Evolutionary conservation across 2,113 vertebrate genomes (phyloP).

Genomic region (Megaleporinus macrocephalus): DNA sequence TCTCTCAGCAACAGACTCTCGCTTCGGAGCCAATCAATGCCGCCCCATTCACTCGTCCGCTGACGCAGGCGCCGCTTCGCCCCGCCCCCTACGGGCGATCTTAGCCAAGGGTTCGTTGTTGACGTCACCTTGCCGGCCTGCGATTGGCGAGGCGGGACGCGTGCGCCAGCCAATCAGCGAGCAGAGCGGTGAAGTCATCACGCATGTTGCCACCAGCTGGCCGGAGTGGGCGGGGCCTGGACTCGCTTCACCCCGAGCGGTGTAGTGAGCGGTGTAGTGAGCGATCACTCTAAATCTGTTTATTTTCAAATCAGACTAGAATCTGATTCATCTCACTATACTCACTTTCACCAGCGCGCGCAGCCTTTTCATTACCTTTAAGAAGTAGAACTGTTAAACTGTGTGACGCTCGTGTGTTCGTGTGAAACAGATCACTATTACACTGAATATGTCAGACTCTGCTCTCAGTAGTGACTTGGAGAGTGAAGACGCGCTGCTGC

Average conservation of each 20-base stretch:
- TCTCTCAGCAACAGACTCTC: slow-evolving; percentile 87
- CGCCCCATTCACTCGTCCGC: slow-evolving; percentile 31
- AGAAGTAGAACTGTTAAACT: too few relatives aligned
- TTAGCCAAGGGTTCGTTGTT: slow-evolving; percentile 64
- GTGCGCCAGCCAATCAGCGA: slow-evolving; percentile 71
- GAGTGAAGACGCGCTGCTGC: too few relatives aligned
- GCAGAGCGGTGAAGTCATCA: slow-evolving; percentile 78
- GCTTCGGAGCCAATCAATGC: slow-evolving; percentile 74
- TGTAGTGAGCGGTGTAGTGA: slow-evolving; percentile 3
- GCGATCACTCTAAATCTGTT: neutral
- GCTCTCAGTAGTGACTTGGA: too few relatives aligned
- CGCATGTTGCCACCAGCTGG: slow-evolving; percentile 87
- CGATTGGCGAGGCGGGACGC: slow-evolving; percentile 69
- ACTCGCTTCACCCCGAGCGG: slow-evolving; percentile 76
- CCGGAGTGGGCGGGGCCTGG: slow-evolving; percentile 76
- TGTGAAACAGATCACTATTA: too few relatives aligned
- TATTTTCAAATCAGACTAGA: neutral
- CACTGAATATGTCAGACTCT: too few relatives aligned
- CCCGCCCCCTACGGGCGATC: slow-evolving; percentile 68
- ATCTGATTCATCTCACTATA: too few relatives aligned
- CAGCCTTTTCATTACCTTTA: too few relatives aligned
- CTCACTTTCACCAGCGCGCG: too few relatives aligned
- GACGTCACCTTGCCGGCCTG: slow-evolving; percentile 72
- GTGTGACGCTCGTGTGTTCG: too few relatives aligned
- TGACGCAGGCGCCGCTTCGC: slow-evolving; percentile 66